Evolutionary conservation across 2,113 vertebrate genomes (phyloP).

Genomic region (Lampris megalopsis): DNA sequence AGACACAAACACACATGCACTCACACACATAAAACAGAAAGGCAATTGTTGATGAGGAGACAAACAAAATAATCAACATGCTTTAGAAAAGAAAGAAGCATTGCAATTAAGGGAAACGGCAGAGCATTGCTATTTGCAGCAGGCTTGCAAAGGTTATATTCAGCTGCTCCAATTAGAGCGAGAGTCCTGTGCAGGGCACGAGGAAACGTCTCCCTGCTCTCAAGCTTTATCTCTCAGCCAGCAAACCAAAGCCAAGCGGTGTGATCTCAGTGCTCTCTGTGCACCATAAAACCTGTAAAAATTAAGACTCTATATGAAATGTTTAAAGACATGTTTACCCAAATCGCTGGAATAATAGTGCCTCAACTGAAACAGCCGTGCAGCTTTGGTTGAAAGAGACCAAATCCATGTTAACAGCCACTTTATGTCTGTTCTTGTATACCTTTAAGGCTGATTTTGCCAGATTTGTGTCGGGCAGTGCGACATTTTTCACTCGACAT

Average conservation of each 20-base stretch:
- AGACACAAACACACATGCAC: neutral
- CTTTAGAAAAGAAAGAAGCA: constrained; percentile 12
- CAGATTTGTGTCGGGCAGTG: neutral
- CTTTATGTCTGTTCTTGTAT: neutral
- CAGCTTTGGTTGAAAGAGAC: neutral
- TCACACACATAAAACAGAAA: constrained; percentile 29
- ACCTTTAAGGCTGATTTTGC: neutral
- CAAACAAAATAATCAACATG: constrained; percentile 64
- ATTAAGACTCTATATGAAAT: neutral
- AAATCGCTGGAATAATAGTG: neutral
- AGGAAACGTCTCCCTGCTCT: neutral
- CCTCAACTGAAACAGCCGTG: neutral
- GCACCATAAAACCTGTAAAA: neutral
- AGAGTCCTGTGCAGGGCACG: neutral
- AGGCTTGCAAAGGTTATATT: constrained; percentile 42
- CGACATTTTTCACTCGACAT: neutral
- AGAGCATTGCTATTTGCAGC: constrained; percentile 37
- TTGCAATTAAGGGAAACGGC: constrained; percentile 38
- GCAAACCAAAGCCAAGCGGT: neutral
- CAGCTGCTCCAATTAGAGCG: constrained; percentile 17
- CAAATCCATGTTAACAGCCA: neutral
- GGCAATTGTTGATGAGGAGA: constrained; percentile 42
- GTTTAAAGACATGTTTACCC: neutral
- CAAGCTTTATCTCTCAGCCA: neutral
- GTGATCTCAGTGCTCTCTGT: neutral